Conservation (phyloP, 2,797 vertebrate species). For the Myiothlypis coronata region DNA sequence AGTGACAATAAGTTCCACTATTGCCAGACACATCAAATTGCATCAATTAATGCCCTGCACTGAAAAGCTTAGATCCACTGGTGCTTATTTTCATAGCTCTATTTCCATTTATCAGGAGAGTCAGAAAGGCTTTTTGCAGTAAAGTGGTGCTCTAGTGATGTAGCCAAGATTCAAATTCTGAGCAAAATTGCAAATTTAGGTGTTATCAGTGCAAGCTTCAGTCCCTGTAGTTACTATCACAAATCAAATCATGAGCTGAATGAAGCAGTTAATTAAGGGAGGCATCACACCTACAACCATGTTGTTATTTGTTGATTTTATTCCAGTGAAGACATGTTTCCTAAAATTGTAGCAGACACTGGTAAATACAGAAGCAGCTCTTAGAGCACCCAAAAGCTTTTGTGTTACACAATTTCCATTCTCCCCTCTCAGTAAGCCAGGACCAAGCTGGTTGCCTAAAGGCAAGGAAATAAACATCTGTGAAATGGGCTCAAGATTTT, state of each 20-base stretch:
- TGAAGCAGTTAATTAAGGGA: not conserved
- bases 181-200: not conserved
- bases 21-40: not conserved
- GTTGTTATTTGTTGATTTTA: not conserved
- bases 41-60: not conserved
- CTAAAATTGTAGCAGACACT: not conserved
- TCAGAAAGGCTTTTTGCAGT: not conserved
- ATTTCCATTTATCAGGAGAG: not conserved
- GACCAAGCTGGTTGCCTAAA: not conserved
- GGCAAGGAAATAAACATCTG: not conserved
- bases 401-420: not conserved
- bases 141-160: accelerated
- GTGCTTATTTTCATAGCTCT: not conserved
- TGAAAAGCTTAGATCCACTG: not conserved
- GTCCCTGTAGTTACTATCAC: not conserved
- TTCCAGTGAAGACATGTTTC: not conserved
- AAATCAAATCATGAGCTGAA: not conserved
- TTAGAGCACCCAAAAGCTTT: not conserved
- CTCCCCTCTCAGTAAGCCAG: not conserved
- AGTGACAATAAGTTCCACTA: not conserved
- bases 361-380: not conserved
- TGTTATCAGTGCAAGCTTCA: not conserved
- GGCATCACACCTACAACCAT: not conserved
- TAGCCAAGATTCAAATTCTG: not conserved
- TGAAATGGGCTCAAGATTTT: not conserved